Conservation (phyloP, 2,888 invertebrate genomes). For the Metacarcinus magister region DNA sequence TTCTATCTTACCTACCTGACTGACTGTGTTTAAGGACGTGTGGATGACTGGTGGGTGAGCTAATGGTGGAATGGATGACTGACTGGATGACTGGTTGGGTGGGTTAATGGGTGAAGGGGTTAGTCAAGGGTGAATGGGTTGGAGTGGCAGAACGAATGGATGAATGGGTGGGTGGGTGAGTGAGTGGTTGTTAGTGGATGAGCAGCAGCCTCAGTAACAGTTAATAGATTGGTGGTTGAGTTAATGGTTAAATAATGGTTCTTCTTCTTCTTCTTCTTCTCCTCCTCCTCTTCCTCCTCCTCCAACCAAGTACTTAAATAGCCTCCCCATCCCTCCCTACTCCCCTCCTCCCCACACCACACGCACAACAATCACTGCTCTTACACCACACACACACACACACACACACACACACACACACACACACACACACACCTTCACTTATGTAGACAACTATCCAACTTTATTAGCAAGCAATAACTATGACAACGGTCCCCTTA, state of each 20-base stretch:
- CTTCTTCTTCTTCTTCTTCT: not conserved
- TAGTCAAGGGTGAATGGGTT: not conserved
- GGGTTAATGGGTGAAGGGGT: not conserved
- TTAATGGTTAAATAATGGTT: not conserved
- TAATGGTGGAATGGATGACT: not conserved
- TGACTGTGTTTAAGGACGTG: not conserved
- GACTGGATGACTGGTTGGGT: not conserved
- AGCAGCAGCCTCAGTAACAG: not conserved
- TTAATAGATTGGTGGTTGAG: not conserved
- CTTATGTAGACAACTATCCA: not conserved
- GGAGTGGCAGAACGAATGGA: not conserved
- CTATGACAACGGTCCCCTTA: not conserved
- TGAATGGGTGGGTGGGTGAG: not conserved
- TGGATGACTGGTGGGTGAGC: not conserved
- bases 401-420: conserved; percentile 2
- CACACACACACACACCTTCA: not conserved
- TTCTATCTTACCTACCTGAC: not conserved
- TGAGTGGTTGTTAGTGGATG: not conserved
- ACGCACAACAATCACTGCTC: not conserved
- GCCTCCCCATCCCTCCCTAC: too few species aligned
- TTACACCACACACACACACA: conserved; percentile 1
- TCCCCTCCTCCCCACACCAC: not conserved
- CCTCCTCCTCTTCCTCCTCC: not conserved
- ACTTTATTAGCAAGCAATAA: not conserved
- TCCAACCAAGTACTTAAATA: not conserved